These are phyloP conservation scores for Ectobius pallidus DNA, from an alignment of 2,888 invertebrate genomes.

Conservation along the genomic window DNA sequence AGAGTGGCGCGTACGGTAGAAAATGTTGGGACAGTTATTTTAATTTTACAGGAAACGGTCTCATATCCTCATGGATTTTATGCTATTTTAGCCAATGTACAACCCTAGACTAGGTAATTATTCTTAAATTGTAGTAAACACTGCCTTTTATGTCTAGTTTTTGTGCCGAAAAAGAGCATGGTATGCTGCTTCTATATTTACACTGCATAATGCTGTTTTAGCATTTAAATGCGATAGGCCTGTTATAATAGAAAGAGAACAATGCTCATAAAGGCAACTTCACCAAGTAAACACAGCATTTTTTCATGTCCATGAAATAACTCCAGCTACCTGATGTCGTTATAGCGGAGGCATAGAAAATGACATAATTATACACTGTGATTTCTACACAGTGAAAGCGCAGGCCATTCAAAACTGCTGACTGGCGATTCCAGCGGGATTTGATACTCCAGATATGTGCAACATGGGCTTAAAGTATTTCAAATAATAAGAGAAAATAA, in stretches of 20 bases:
- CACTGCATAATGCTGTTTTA: not conserved
- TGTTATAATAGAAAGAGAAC: not conserved
- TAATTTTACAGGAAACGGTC: no score
- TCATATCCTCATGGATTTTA: no score
- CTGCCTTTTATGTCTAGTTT: no score
- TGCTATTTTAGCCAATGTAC: no score
- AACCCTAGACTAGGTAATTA: no score
- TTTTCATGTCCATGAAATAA: conserved; percentile 4
- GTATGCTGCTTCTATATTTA: not conserved
- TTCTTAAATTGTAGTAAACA: no score
- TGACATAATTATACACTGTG: not conserved
- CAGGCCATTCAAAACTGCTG: not conserved
- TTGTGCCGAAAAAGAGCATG: no score
- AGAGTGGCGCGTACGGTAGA: no score
- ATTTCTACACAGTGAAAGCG: conserved; percentile 5
- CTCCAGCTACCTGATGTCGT: not conserved
- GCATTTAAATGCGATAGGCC: not conserved
- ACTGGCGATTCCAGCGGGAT: not conserved
- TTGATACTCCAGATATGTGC: not conserved
- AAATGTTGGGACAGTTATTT: no score
- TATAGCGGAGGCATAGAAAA: not conserved
- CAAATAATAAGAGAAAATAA: no score
- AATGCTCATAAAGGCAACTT: not conserved
- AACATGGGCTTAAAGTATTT: not conserved
- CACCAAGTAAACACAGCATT: not conserved